A percentile compares a stretch with the other conserved stretches of the same genome.
Evolutionary conservation across 2,113 vertebrate genomes (phyloP).

Genomic region (Climacteris rufus): DNA sequence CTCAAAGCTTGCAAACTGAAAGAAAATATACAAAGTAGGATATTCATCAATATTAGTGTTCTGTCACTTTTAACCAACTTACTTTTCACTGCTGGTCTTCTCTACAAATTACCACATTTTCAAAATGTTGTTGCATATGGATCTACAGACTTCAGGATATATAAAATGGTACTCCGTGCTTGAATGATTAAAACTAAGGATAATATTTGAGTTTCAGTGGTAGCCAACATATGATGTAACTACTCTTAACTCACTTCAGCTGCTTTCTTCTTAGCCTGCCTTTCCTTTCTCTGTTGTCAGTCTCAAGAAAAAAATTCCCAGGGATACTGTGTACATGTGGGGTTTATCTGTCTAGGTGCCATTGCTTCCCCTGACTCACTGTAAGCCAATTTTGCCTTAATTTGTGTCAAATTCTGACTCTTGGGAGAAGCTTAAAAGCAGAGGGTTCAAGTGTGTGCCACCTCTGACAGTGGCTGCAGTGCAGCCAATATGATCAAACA

Average conservation of each 20-base stretch:
- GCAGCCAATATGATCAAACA: background rate
- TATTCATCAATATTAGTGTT: constrained; percentile 1
- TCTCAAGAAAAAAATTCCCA: background rate
- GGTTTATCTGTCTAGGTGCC: background rate
- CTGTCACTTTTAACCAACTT: background rate
- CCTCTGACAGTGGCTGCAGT: background rate
- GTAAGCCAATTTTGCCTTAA: background rate
- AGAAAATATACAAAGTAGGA: constrained; percentile 15
- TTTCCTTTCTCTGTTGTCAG: background rate
- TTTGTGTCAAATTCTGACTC: background rate
- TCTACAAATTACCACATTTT: background rate
- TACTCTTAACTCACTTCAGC: background rate
- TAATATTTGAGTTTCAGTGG: background rate
- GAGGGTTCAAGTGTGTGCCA: background rate
- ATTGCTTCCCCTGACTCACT: background rate
- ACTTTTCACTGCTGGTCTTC: background rate
- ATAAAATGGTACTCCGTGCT: background rate
- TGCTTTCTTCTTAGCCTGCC: background rate
- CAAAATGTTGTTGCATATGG: background rate
- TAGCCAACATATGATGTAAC: background rate
- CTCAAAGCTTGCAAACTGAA: constrained; percentile 97
- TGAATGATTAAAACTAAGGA: background rate
- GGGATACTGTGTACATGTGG: background rate
- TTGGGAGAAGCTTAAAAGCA: background rate
- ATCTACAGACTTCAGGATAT: background rate